Percentiles rank a stretch among this genome's conserved stretches.
These are phyloP conservation scores for Fukomys damarensis DNA, from an alignment of 2,113 vertebrate species.

Conservation along the genomic window DNA sequence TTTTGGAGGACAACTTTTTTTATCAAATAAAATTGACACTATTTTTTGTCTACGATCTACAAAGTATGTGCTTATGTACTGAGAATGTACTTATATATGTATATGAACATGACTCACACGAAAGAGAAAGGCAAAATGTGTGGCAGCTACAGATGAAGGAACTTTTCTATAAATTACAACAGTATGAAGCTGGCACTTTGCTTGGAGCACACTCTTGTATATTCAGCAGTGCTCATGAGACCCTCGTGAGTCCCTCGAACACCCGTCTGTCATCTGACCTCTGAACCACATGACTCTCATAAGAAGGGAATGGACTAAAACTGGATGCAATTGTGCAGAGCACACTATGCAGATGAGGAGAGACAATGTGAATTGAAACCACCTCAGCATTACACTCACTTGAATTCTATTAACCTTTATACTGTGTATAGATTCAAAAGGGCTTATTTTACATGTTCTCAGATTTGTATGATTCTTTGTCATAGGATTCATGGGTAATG, in stretches of 20 bases:
- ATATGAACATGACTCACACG: constrained; percentile 22
- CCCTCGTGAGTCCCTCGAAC: background rate
- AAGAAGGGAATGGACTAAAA: constrained; percentile 58
- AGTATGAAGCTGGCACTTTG: background rate
- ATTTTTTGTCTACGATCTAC: background rate
- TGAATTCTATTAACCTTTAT: background rate
- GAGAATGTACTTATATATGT: no score
- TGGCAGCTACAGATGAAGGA: background rate
- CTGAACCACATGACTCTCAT: constrained; percentile 48
- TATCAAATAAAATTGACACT: constrained; percentile 30
- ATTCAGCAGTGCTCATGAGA: background rate
- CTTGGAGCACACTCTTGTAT: background rate
- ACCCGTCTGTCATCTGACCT: background rate
- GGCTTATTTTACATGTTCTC: constrained; percentile 10
- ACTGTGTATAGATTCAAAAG: constrained; percentile 27
- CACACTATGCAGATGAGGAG: background rate
- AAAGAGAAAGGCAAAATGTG: constrained; percentile 54
- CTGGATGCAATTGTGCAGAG: constrained; percentile 28
- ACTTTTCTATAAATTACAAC: background rate
- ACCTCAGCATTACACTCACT: background rate
- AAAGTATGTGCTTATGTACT: background rate
- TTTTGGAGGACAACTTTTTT: constrained; percentile 13
- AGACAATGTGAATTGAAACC: background rate
- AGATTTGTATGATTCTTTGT: constrained; percentile 6
- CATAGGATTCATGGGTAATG: constrained; percentile 4